Conservation (phyloP, 1,140 invertebrate genomes). For the Apis mellifera region Amel_HAv3.1 CM009931.2:24072001-24072500, state of each 20-base stretch:
- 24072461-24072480: background rate
- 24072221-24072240: conserved; percentile 14
- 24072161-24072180: background rate
- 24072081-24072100: conserved; percentile 19
- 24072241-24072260: background rate
- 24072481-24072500: background rate
- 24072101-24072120: conserved; percentile 5
- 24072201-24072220: background rate
- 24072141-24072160: conserved; percentile 2
- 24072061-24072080: background rate
- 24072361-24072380: too few relatives aligned
- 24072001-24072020: conserved; percentile 38
- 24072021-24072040: conserved; percentile 38
- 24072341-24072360: too few relatives aligned
- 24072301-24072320: background rate
- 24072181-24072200: conserved; percentile 4
- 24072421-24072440: too few relatives aligned
- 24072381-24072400: too few relatives aligned
- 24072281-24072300: background rate
- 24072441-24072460: background rate
- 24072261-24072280: too few relatives aligned
- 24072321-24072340: too few relatives aligned
- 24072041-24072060: background rate
- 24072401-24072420: too few relatives aligned
- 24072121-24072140: background rate